Evolutionary conservation across 1,140 invertebrate species (phyloP), one percentile per base, ranked within the genome.

Genomic region (Drosophila kikkawai): DNA sequence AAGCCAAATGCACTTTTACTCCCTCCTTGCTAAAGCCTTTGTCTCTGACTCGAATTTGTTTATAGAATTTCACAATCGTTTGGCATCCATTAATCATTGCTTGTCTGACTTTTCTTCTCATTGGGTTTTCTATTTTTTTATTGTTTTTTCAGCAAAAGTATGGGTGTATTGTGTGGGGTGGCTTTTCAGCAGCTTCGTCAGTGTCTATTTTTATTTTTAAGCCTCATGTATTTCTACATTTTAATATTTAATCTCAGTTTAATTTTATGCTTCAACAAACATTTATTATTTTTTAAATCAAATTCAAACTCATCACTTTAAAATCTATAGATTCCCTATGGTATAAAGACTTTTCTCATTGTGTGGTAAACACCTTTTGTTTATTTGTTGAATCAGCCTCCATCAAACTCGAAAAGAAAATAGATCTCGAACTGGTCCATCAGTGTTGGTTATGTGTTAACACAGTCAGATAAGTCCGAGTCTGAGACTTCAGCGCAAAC

Each of bases 341-440:
- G 32, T 11, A 9, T 0, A 7, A 19, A 19, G 5, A 64, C 39
- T 75, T 85, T 68, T 44, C 19, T 34, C 39, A 3, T 29, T 22
- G 64, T 70, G 64, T 55, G 17, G 0, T 68, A 68, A 80, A 50
- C 59, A 60, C 61, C 47, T 68, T 80, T 87, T 87, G 85, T 88
- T 88, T 88, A 88, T 88, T 85, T 88, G 85, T 81, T 88, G 85
- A 88, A 82, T 88, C 85, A 90, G 85, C 78, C 69, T 34, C 83
- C 77, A 69, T 88, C 84, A 87, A 88, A 88, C 68, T 70, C 70
- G 22, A 51, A 48, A 53, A 68, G 65, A 84, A 71, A 60, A 55
- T 47, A 71, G 39, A 71, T 61, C 67, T 56, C 67, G 60, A 61
- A 67, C 26, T 45, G 50, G 29, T 12, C 48, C 67, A 75, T 81